Percentiles rank a stretch among this genome's conserved stretches.
phyloP scores from a whole-genome alignment of 2,797 vertebrate genomes.

The Crotalus adamanteus region DNA sequence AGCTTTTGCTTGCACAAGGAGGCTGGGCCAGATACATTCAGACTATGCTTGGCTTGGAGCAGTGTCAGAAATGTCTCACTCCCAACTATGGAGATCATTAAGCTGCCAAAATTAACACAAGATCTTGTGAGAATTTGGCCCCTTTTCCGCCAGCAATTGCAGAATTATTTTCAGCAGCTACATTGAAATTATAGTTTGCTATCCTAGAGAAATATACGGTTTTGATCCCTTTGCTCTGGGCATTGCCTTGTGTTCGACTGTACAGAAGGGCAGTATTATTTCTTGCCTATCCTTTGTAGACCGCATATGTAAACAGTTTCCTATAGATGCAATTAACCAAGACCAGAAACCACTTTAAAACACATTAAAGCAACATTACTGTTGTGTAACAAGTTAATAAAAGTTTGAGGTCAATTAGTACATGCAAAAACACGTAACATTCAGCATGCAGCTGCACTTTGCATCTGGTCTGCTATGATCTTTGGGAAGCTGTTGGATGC shows the following conservation, averaged over 20 bases:
- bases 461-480: neutral
- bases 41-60: conserved; percentile 8
- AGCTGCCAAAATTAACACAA: neutral
- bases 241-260: neutral
- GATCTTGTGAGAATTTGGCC: conserved; percentile 7
- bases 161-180: neutral
- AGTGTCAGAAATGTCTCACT: neutral
- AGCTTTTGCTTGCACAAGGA: conserved; percentile 30
- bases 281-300: neutral
- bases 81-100: conserved; percentile 15
- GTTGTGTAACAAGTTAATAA: neutral
- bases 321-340: neutral
- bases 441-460: neutral
- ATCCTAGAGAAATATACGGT: neutral
- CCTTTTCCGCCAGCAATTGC: neutral
- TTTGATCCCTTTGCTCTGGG: neutral
- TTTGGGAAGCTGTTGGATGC: neutral
- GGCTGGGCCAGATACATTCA: conserved; percentile 22
- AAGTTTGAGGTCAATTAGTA: neutral
- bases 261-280: neutral
- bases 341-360: neutral
- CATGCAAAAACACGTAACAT: neutral
- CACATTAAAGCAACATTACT: neutral
- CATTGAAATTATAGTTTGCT: neutral
- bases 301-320: neutral